Percentiles rank a stretch among this genome's conserved stretches.
Evolutionary conservation across 2,113 vertebrate species (phyloP).

Genomic region (Menura novaehollandiae): DNA sequence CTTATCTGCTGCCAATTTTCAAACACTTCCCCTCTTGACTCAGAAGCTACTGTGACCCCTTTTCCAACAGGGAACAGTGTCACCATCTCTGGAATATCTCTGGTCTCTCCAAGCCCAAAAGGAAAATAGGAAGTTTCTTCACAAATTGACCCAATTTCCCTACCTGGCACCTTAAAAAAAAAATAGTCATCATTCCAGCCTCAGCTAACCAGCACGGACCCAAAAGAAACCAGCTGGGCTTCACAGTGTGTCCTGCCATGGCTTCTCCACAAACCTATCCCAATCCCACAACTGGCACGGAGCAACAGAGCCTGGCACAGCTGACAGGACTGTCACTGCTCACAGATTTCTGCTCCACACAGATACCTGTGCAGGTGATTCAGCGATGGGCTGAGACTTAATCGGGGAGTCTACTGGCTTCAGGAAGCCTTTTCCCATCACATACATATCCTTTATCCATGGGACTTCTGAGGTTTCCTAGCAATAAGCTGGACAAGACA

Average conservation of each 20-base stretch:
- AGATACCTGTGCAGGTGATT: not conserved
- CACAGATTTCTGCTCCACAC: not conserved
- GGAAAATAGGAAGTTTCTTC: not conserved
- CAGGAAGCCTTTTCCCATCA: not conserved
- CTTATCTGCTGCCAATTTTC: conserved; percentile 46
- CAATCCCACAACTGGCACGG: not conserved
- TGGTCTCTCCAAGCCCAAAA: not conserved
- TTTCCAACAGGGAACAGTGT: conserved; percentile 1
- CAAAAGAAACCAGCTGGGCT: not conserved
- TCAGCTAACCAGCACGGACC: not conserved
- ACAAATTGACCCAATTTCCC: not conserved
- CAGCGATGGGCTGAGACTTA: not conserved
- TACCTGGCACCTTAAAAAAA: not conserved
- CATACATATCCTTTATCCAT: not conserved
- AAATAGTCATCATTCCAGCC: not conserved
- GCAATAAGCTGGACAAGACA: not conserved
- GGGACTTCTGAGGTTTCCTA: not conserved
- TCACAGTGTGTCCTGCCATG: not conserved
- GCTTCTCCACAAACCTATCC: not conserved
- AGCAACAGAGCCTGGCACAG: not conserved
- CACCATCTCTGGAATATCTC: not conserved
- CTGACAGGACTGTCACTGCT: accelerated
- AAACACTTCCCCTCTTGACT: conserved; percentile 46
- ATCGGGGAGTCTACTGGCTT: accelerated
- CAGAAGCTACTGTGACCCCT: not conserved